These are phyloP conservation scores for Protodeltote pygarga DNA, from an alignment of 2,888 invertebrate species.

Conservation along the genomic window DNA sequence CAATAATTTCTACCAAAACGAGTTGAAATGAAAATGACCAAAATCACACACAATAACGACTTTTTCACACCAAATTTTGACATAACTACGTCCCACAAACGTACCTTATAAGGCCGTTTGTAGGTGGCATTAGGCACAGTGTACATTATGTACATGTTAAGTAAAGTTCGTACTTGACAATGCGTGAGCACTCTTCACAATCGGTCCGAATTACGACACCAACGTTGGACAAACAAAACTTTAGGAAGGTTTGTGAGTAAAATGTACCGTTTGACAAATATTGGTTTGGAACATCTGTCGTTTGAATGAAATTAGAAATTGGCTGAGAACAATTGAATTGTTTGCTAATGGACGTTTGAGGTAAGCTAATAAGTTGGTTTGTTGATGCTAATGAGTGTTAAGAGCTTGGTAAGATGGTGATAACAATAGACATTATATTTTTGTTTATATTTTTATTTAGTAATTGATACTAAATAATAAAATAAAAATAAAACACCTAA, in stretches of 20 bases:
- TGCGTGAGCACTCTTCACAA: slow-evolving; percentile 59
- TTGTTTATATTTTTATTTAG: too few species aligned
- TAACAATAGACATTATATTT: slow-evolving; percentile 6
- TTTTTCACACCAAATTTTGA: slow-evolving; percentile 23
- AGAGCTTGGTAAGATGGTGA: slow-evolving; percentile 25
- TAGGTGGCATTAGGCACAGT: slow-evolving; percentile 46
- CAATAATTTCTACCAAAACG: neutral
- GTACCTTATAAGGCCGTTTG: slow-evolving; percentile 33
- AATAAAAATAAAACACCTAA: too few species aligned
- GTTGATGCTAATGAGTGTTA: slow-evolving; percentile 39
- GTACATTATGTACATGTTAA: slow-evolving; percentile 43
- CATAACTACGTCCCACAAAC: slow-evolving; percentile 35
- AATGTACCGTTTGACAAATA: slow-evolving; percentile 48
- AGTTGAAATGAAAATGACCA: neutral
- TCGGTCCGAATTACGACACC: slow-evolving; percentile 74
- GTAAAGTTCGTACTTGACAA: slow-evolving; percentile 57
- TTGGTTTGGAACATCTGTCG: slow-evolving; percentile 39
- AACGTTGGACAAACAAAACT: slow-evolving; percentile 52
- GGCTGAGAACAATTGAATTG: slow-evolving; percentile 41
- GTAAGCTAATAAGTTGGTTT: slow-evolving; percentile 36
- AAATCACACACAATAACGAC: slow-evolving; percentile 1
- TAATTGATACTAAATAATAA: too few species aligned
- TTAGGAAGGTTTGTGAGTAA: slow-evolving; percentile 43
- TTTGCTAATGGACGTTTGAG: slow-evolving; percentile 29
- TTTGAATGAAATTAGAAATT: slow-evolving; percentile 49